Percentiles rank a stretch among this genome's conserved stretches.
Evolutionary conservation across 2,888 invertebrate genomes (phyloP).

Genomic region (Papilio demoleus): DNA sequence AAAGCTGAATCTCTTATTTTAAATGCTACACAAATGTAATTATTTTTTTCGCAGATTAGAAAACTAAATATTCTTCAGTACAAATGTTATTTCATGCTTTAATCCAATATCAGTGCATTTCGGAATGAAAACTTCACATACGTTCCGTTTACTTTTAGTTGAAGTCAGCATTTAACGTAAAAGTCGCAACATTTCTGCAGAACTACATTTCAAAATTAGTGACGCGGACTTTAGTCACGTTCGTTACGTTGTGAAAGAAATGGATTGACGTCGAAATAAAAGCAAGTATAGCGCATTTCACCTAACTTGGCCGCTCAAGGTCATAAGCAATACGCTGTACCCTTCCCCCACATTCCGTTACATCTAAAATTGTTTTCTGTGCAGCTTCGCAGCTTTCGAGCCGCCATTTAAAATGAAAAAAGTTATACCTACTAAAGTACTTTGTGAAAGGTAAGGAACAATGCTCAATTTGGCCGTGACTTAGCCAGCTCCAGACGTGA

Average conservation of each 20-base stretch:
- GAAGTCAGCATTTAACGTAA: constrained; percentile 24
- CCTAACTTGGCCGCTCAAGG: no score
- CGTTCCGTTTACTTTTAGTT: constrained; percentile 1
- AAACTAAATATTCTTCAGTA: background rate
- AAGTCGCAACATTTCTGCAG: constrained; percentile 32
- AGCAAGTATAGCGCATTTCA: no score
- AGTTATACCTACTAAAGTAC: constrained; percentile 12
- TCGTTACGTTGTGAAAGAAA: constrained; percentile 49
- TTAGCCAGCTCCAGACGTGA: constrained; percentile 40
- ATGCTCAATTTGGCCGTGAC: constrained; percentile 39
- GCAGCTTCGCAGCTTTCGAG: no score
- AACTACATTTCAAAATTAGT: constrained; percentile 63
- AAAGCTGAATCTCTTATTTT: no score
- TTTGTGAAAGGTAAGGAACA: constrained; percentile 40
- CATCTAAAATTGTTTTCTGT: no score
- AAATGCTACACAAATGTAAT: no score
- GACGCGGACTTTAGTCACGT: constrained; percentile 67
- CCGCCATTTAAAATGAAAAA: no score
- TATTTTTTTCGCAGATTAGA: no score
- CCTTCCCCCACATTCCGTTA: no score
- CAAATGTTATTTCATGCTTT: background rate
- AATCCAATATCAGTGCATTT: background rate
- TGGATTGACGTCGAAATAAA: constrained; percentile 38
- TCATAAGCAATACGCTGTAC: no score
- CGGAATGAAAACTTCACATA: background rate